Evolutionary conservation across 2,113 vertebrate genomes (phyloP), one percentile per base, ranked within the genome.

Genomic region (Dasyornis broadbenti): DNA sequence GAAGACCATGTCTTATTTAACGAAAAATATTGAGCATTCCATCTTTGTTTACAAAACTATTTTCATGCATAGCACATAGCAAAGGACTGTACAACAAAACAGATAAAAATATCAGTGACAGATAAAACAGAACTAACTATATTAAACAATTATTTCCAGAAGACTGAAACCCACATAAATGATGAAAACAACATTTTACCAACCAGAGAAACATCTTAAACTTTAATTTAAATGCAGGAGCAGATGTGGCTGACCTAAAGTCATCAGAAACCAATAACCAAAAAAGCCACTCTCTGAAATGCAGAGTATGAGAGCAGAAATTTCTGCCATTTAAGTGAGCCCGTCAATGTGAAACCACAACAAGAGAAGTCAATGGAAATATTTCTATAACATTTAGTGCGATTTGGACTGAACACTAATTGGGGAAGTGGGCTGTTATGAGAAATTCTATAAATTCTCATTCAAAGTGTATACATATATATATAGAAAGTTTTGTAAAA

Each of bases 201-300:
- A 95, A 80, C 94, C 61, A 96, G 54, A 86, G 23, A 82, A 72
- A 87, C 13, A 79, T 90, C 68, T 96, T 97, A 96, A 97, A 92
- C 60, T 95, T 97, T 92, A 86, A 97, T 97, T 97, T 97, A 98
- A 97, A 97, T 97, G 83, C 89, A 96, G 94, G 56, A 96, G 86
- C 93, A 97, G 95, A 92, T 96, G 75, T 90, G 68, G 18, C 49
- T 94, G 83, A 92, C 87, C 94, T 91, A 87, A 95, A 94, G 85
- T 92, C 60, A 82, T 37, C 78, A 76, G 71, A 97, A 97, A 93
- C 39, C 39, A 96, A 22, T 5, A 37, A 50, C 10, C 4, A 49
- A 59, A 75, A 84, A 31, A 64, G 0, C 3, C 60, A 56, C 31
- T 57, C n/a, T 92, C 64, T 39, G 75, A 91, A 97, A 93, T 37